A percentile compares a stretch with the other conserved stretches of the same genome.
phyloP scores from a whole-genome alignment of 2,797 vertebrate genomes.

The Tarsius wallacei region DNA sequence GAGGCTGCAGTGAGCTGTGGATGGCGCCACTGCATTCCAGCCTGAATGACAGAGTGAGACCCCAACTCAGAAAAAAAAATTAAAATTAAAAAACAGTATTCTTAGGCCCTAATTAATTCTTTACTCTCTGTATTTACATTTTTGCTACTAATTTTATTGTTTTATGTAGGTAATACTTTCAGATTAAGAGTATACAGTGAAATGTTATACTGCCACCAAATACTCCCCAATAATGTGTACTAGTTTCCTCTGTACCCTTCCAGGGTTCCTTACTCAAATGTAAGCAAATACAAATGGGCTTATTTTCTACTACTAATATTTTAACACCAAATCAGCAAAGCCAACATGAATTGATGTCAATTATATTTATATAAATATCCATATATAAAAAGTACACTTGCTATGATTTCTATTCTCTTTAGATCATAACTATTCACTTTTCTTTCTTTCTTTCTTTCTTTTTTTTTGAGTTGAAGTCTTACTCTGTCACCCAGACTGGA shows the following conservation, averaged over 20 bases:
- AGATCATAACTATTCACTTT: neutral
- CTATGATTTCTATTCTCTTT: neutral
- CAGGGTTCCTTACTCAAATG: constrained; percentile 13
- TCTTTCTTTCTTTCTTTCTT: no score
- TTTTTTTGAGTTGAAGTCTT: no score
- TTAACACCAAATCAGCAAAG: constrained; percentile 53
- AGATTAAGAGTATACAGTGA: neutral
- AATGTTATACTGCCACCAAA: neutral
- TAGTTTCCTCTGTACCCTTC: constrained; percentile 22
- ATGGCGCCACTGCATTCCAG: no score
- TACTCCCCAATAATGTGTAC: neutral
- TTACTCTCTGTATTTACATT: neutral
- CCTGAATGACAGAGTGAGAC: no score
- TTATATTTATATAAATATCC: no score
- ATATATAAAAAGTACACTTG: neutral
- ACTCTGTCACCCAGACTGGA: no score
- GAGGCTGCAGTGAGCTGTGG: no score
- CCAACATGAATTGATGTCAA: neutral
- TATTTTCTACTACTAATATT: constrained; percentile 31
- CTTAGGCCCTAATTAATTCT: neutral
- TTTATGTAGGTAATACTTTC: constrained; percentile 5
- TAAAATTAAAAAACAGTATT: constrained; percentile 45
- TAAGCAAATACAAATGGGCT: neutral
- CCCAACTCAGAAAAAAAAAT: no score
- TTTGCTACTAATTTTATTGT: neutral